Percentiles rank a stretch among this genome's conserved stretches.
Evolutionary conservation across 2,888 invertebrate genomes (phyloP).

Genomic region (Protodeltote pygarga): DNA sequence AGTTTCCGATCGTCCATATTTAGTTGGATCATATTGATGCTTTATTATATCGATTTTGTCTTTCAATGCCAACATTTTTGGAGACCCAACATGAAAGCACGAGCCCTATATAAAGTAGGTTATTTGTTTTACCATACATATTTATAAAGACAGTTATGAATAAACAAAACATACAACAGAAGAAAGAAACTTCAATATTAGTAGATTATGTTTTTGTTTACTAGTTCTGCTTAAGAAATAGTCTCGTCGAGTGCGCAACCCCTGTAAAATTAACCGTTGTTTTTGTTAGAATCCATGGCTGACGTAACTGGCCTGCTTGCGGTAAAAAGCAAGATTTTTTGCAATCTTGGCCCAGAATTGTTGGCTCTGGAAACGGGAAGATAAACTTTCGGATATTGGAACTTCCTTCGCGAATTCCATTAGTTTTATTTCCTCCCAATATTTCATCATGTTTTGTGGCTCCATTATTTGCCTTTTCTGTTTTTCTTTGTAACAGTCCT

Average conservation of each 20-base stretch:
- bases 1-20: conserved; percentile 13
- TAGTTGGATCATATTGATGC: conserved; percentile 2
- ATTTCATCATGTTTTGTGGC: conserved; percentile 21
- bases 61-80: too few relatives aligned
- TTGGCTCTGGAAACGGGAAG: conserved; percentile 38
- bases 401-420: conserved; percentile 11
- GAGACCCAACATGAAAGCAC: too few relatives aligned
- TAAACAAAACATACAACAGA: conserved; percentile 1
- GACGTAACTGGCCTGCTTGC: conserved; percentile 36
- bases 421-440: conserved; percentile 12
- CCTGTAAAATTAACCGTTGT: conserved; percentile 50
- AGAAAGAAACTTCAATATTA: conserved; percentile 21
- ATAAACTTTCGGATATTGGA: conserved; percentile 40
- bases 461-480: conserved; percentile 14
- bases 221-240: conserved; percentile 5
- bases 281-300: conserved; percentile 47
- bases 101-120: too few relatives aligned
- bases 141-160: neutral
- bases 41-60: too few relatives aligned
- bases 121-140: neutral
- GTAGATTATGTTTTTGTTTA: conserved; percentile 34
- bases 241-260: neutral
- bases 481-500: conserved; percentile 10
- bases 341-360: conserved; percentile 27
- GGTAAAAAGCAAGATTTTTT: conserved; percentile 37